Evolutionary conservation across 2,797 vertebrate genomes (phyloP), one percentile per base, ranked within the genome.

Genomic region (Poecilia velifera): DNA sequence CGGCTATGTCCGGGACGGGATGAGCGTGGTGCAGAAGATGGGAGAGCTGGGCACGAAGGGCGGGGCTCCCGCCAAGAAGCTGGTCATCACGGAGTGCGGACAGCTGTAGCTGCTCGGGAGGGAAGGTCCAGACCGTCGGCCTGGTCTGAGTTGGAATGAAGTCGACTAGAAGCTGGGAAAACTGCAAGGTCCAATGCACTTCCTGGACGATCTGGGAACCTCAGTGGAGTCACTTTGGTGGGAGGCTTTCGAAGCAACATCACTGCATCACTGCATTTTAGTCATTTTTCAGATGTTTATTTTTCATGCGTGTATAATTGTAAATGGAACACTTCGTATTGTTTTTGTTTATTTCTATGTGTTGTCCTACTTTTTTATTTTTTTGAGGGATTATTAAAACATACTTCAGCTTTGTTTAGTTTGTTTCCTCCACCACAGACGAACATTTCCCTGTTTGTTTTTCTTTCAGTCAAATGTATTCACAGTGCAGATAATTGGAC

Each of bases 1-100:
- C 79, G 98, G 98, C 12, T 97, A 96, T 92, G 97, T 99, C 76
- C 96, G 93, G 78, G 96, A 96, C 0, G 98, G 98, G 85, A 97
- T 98, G 97, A 96, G 97, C 81, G 95, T 97, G 86, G 96, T 99
- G 81, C 97, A 94, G 80, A 95, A 93, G 88, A 97, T 99, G 31
- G 98, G 96, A 87, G 95, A 95, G 77, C 95, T 98, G 86, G 98
- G 98, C 88, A 96, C 97, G 66, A 96, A 96, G 83, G 88, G 88
- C 76, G 98, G 98, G 14, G 43, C 31, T 70, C 96, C 97, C 72
- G 91, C 93, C 31, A 96, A 95, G 94, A 96, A 85, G 93, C 91
- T 99, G 78, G 92, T 93, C 51, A 94, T 99, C 84, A 95, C 93
- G 81, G 96, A 98, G 83, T 99, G 98, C 92, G 98, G 98, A 76